Evolutionary conservation across 1,140 invertebrate species (phyloP), one percentile per base, ranked within the genome.

Genomic region (Ceratosolen solmsi): DNA sequence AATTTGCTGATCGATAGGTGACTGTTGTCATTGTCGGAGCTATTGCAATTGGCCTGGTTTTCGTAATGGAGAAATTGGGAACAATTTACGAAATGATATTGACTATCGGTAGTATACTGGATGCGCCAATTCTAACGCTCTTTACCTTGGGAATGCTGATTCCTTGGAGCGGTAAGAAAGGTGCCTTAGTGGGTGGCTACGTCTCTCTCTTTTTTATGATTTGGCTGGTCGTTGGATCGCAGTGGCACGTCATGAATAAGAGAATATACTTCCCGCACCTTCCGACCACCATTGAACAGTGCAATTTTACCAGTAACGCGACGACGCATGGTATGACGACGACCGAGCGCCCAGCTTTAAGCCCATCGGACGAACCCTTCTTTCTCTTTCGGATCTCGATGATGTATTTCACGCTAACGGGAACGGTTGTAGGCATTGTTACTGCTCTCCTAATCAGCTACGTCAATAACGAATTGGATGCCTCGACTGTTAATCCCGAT

Each of bases 351-450:
- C 38, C 30, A n/a, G 71, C 82, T 46, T 54, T 83, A 9, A 80
- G 51, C 4, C 46, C 72, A 0, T 65, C 79, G 5, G 88, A 89
- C 7, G 81, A 86, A n/a, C 85, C 88, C 3, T 87, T 86, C 22
- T 79, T 85, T 54, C 77, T 92, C 30, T 93, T 91, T 84, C 89
- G 88, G 22, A 92, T 94, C 70, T 94, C 94, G 3, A 94, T 94
- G 84, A 92, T 94, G 74, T 94, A 93, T 80, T 94, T 93, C 84
- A 93, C 92, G 7, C 87, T 93, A 4, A 92, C 93, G 72, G 93
- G 93, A 38, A 88, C 91, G 0, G 65, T 87, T 7, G 80, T 91
- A 3, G 89, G 91, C 0, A 70, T 93, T 0, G 78, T 91, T 0
- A 86, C 92, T 27, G 93, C 92, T 13, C 58, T 92, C 2, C 65